Conservation (phyloP, 2,888 invertebrate species). For the Drosophila anomalata region DNA sequence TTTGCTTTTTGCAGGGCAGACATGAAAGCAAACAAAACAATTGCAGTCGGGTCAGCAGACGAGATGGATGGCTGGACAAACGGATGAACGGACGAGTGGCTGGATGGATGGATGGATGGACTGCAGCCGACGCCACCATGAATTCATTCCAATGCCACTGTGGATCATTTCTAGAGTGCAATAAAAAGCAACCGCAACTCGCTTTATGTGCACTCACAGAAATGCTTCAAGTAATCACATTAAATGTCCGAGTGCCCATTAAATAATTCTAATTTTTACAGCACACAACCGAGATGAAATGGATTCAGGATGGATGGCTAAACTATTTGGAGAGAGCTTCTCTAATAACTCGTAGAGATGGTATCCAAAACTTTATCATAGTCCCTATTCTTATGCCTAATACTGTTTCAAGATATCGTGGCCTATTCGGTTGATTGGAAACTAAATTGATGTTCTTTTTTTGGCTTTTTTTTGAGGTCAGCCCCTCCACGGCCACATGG, state of each 20-base stretch:
- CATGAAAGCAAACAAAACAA: slow-evolving; percentile 72
- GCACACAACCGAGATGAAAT: neutral
- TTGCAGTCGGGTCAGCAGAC: slow-evolving; percentile 55
- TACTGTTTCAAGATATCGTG: slow-evolving; percentile 31
- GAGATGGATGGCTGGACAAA: slow-evolving; percentile 34
- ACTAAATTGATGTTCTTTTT: slow-evolving; percentile 49
- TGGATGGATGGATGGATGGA: slow-evolving; percentile 30
- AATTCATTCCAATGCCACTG: slow-evolving; percentile 31
- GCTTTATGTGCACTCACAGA: slow-evolving; percentile 7
- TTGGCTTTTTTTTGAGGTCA: slow-evolving; percentile 61
- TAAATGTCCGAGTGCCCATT: slow-evolving; percentile 1
- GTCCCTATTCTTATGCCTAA: neutral
- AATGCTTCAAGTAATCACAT: neutral
- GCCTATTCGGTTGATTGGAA: slow-evolving; percentile 80
- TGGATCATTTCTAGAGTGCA: slow-evolving; percentile 72
- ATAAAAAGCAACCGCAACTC: slow-evolving; percentile 64
- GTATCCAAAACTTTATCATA: neutral
- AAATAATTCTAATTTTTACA: neutral
- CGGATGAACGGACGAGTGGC: slow-evolving; percentile 30
- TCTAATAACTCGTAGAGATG: neutral
- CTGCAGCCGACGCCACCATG: slow-evolving; percentile 34
- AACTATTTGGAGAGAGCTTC: neutral
- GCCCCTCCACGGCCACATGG: slow-evolving; percentile 63
- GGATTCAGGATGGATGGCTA: no score
- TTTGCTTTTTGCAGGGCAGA: slow-evolving; percentile 55